phyloP scores from a whole-genome alignment of 2,113 vertebrate genomes.

The Microcebus ravelobensis region DNA sequence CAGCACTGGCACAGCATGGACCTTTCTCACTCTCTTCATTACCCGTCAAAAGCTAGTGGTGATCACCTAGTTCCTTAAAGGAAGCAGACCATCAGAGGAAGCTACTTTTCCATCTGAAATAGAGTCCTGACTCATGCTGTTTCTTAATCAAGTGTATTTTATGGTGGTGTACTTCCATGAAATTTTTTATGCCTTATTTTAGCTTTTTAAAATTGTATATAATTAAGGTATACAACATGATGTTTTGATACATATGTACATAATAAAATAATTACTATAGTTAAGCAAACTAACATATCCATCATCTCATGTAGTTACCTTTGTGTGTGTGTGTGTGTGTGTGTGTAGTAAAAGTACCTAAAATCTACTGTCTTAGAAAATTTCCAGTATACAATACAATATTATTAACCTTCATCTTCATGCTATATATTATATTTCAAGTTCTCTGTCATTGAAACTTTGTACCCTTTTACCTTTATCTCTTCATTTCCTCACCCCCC shows the following conservation, averaged over 20 bases:
- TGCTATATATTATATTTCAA: background rate
- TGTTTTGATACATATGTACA: background rate
- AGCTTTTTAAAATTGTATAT: background rate
- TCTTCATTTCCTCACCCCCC: background rate
- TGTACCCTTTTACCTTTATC: background rate
- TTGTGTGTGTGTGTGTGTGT: too few species aligned
- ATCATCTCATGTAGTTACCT: background rate
- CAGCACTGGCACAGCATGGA: accelerated
- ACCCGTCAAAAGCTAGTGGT: background rate
- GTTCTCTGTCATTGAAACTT: background rate
- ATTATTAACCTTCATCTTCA: too few species aligned
- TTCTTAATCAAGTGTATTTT: background rate
- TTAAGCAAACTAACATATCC: background rate
- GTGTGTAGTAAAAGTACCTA: background rate
- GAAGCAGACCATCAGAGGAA: background rate
- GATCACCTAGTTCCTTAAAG: background rate
- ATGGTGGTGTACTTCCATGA: background rate
- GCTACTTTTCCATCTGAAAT: background rate
- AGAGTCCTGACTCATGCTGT: background rate
- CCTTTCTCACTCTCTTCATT: background rate
- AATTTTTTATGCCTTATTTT: background rate
- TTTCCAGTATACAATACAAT: background rate
- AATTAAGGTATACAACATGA: background rate
- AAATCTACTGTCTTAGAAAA: background rate
- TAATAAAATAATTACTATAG: background rate